Base-by-base conservation (phyloP, 2,797 vertebrate genomes). In the Erpetoichthys calabaricus region DNA sequence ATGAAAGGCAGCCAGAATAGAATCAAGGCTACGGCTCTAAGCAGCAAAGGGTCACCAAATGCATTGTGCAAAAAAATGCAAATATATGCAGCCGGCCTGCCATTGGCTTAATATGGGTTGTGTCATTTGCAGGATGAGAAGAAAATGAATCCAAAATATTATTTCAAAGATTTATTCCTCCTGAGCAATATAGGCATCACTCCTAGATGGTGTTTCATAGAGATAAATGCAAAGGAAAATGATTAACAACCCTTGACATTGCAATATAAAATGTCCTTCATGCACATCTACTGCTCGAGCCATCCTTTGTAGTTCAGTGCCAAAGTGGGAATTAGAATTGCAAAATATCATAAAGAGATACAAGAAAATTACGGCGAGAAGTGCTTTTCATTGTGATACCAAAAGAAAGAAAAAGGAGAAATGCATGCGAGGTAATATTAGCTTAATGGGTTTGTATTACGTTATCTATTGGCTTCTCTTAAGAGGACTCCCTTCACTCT, bases 241-340 rank as follows among this genome's bases (percentile, higher is more conserved):
- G 60, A 85, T 78, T 80, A 89, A 87, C 70, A 73, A 82, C 73
- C 70, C 63, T 71, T 83, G 76, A 83, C 71, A 69, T 78, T 75
- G 70, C 77, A 85, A 82, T 82, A 85, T 81, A 68, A 84, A 82
- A 82, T 75, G 64, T 67, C 73, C 76, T 76, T 65, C 73, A 82
- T 82, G 73, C 70, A 85, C 81, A 86, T 78, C 61, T 60, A 65
- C 60, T 67, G 68, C 68, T 71, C 59, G 62, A 67, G 60, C 56
- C 59, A 64, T 69, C 70, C 72, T 80, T 67, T 74, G 68, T 76
- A 83, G 81, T 78, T 76, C 72, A 83, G 81, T 69, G 82, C 81
- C 76, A 79, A 76, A 80, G 67, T 51, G 72, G 72, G 70, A 80
- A 90, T 85, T 82, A 81, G 80, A 90, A 86, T 79, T 86, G 80